Evolutionary conservation across 2,113 vertebrate species (phyloP).

Genomic region (Bufo bufo): DNA sequence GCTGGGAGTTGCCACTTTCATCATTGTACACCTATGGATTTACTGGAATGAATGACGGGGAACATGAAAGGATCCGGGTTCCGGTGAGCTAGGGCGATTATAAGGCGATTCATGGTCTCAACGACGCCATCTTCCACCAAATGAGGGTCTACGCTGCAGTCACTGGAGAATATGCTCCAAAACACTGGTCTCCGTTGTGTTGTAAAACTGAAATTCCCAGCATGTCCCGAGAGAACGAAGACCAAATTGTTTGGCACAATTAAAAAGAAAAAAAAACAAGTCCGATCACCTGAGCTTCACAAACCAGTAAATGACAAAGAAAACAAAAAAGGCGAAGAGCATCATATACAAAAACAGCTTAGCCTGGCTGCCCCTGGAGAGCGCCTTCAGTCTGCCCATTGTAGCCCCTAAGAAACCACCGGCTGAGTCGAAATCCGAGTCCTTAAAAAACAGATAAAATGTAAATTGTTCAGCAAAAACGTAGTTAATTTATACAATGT

Average conservation of each 20-base stretch:
- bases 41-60: constrained; percentile 2
- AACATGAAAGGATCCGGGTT: background rate
- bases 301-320: constrained; percentile 95
- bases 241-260: constrained; percentile 57
- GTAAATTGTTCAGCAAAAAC: background rate
- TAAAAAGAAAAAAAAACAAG: background rate
- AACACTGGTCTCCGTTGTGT: background rate
- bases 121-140: background rate
- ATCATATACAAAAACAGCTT: constrained; percentile 93
- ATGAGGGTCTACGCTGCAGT: background rate
- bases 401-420: constrained; percentile 91
- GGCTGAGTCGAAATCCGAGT: constrained; percentile 92
- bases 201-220: background rate
- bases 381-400: constrained; percentile 86
- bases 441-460: constrained; percentile 70
- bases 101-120: background rate
- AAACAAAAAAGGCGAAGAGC: constrained; percentile 91
- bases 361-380: constrained; percentile 94
- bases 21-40: constrained; percentile 7
- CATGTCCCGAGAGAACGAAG: background rate
- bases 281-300: constrained; percentile 83
- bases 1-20: background rate
- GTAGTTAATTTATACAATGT: no score
- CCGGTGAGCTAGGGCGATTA: background rate
- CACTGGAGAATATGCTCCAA: background rate